Evolutionary conservation across 2,888 invertebrate species (phyloP).

Genomic region (Auanema freiburgensis): DNA sequence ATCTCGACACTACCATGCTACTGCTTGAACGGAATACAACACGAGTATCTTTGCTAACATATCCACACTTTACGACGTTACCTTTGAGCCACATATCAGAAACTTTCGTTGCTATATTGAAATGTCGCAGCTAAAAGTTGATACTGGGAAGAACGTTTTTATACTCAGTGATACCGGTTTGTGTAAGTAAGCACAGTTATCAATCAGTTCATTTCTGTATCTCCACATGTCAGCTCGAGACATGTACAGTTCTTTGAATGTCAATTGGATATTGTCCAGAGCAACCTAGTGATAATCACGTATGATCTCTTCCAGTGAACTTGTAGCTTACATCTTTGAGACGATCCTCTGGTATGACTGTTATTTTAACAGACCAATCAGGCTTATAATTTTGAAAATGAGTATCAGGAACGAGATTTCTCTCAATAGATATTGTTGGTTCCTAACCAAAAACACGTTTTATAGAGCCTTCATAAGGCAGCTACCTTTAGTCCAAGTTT

Average conservation of each 20-base stretch:
- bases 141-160: not conserved
- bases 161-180: slow-evolving; percentile 12
- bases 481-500: no score
- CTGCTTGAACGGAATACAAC: slow-evolving; percentile 94
- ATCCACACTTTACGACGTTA: slow-evolving; percentile 74
- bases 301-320: no score
- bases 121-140: slow-evolving; percentile 21
- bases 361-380: not conserved
- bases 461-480: no score
- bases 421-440: no score
- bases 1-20: slow-evolving; percentile 76
- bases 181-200: slow-evolving; percentile 70
- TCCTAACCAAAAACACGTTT: no score
- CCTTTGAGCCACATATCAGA: slow-evolving; percentile 42
- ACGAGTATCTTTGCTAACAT: slow-evolving; percentile 88
- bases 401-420: no score
- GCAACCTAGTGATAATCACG: slow-evolving; percentile 26
- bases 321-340: slow-evolving; percentile 1
- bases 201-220: slow-evolving; percentile 84
- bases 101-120: slow-evolving; percentile 25
- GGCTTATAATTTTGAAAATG: no score
- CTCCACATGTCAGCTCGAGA: slow-evolving; percentile 99
- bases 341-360: not conserved
- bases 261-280: slow-evolving; percentile 90
- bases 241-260: slow-evolving; percentile 96